Percentiles rank a stretch among this genome's conserved stretches.
These are phyloP conservation scores for Corella eumyota DNA, from an alignment of 23 tunicate species.

Conservation along the genomic window DNA sequence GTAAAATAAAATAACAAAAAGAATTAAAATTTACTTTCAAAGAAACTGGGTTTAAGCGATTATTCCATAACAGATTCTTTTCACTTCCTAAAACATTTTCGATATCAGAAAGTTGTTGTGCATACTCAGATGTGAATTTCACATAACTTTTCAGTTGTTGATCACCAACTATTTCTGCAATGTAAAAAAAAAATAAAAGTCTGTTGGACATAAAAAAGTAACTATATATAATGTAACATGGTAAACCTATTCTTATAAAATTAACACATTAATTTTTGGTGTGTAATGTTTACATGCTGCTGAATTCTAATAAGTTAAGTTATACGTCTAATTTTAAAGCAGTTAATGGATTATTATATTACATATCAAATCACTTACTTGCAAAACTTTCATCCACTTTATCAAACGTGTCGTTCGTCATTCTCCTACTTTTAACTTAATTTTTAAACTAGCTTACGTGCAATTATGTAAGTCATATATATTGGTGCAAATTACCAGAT, in stretches of 20 bases:
- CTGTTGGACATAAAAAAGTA: too few species aligned
- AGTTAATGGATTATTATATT: not conserved
- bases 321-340: not conserved
- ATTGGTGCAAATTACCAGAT: too few species aligned
- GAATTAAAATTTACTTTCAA: conserved; percentile 18
- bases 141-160: conserved; percentile 35
- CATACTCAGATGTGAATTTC: conserved; percentile 25
- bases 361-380: conserved; percentile 2
- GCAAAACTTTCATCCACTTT: conserved; percentile 18
- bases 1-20: too few species aligned
- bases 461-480: too few species aligned
- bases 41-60: conserved; percentile 27
- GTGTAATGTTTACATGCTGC: too few species aligned
- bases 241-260: not conserved
- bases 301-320: not conserved
- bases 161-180: conserved; percentile 56
- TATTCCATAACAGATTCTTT: conserved; percentile 29
- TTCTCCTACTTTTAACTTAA: too few species aligned
- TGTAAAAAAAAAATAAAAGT: not conserved
- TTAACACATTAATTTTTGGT: too few species aligned
- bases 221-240: not conserved
- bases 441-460: too few species aligned
- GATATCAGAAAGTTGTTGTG: conserved; percentile 41
- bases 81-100: conserved; percentile 39
- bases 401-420: not conserved